Conservation (phyloP, 2,888 invertebrate species). For the Parnassius smintheus region DNA sequence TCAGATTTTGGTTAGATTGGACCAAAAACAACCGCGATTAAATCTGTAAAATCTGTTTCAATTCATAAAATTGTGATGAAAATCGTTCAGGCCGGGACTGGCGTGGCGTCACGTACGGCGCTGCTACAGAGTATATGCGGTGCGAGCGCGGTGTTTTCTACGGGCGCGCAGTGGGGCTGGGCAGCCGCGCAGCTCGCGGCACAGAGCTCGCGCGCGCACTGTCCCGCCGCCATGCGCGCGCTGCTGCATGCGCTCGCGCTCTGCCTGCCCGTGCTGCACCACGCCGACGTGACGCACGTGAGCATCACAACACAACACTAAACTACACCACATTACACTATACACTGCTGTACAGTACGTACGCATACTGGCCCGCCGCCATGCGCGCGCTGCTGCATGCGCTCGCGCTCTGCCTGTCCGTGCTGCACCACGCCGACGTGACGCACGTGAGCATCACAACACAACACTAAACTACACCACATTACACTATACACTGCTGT, state of each 20-base stretch:
- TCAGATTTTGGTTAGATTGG: too few relatives aligned
- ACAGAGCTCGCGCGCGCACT: slow-evolving; percentile 42
- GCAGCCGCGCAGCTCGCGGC: slow-evolving; percentile 50
- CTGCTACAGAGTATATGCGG: slow-evolving; percentile 49
- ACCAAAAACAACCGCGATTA: too few relatives aligned
- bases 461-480: too few relatives aligned
- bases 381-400: too few relatives aligned
- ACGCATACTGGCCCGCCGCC: too few relatives aligned
- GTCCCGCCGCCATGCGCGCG: slow-evolving; percentile 39
- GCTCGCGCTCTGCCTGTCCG: neutral
- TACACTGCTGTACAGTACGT: too few relatives aligned
- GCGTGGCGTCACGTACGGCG: slow-evolving; percentile 57
- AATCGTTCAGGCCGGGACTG: slow-evolving; percentile 53
- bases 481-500: too few relatives aligned
- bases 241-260: slow-evolving; percentile 49
- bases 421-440: neutral
- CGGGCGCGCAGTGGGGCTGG: slow-evolving; percentile 57
- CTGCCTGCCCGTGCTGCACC: slow-evolving; percentile 52
- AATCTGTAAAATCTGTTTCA: too few relatives aligned
- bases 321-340: too few relatives aligned
- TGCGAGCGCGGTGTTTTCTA: slow-evolving; percentile 44
- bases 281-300: slow-evolving; percentile 31
- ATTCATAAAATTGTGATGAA: too few relatives aligned
- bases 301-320: neutral
- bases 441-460: too few relatives aligned